phyloP scores from a whole-genome alignment of 2,888 invertebrate species.

The Drosophila infuscata region DNA sequence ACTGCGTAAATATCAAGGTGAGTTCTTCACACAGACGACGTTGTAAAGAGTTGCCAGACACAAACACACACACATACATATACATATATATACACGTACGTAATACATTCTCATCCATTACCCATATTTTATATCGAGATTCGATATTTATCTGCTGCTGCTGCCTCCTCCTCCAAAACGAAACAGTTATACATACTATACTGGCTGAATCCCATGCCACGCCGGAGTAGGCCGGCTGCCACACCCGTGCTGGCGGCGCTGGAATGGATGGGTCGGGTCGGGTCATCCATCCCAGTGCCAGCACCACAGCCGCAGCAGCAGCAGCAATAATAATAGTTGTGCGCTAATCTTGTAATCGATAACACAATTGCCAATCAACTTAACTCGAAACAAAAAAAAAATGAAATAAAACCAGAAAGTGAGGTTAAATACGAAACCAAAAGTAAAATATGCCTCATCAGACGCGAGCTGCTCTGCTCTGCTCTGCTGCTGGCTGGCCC shows the following conservation, averaged over 20 bases:
- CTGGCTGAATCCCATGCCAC: constrained; percentile 41
- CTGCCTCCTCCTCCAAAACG: constrained; percentile 20
- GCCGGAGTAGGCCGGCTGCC: constrained; percentile 40
- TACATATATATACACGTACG: constrained; percentile 19
- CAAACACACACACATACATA: background rate
- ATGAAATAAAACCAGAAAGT: constrained; percentile 43
- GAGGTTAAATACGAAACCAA: constrained; percentile 69
- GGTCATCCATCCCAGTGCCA: constrained; percentile 35
- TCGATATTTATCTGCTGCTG: constrained; percentile 44
- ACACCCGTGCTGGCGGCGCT: constrained; percentile 46
- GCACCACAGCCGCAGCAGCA: constrained; percentile 1
- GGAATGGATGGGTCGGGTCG: constrained; percentile 24
- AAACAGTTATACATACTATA: constrained; percentile 56
- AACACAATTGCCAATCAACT: constrained; percentile 36
- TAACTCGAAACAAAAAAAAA: constrained; percentile 19
- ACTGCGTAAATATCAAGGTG: constrained; percentile 85
- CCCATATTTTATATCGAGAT: constrained; percentile 22
- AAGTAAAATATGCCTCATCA: constrained; percentile 67
- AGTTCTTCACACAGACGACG: constrained; percentile 53
- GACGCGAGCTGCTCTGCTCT: constrained; percentile 46
- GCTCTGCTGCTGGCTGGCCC: constrained; percentile 36
- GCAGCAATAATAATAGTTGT: constrained; percentile 2
- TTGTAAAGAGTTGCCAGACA: constrained; percentile 15
- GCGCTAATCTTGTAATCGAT: constrained; percentile 46
- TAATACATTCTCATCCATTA: constrained; percentile 34